Conservation (phyloP, 1,140 invertebrate genomes). For the Drosophila prosaltans region DNA sequence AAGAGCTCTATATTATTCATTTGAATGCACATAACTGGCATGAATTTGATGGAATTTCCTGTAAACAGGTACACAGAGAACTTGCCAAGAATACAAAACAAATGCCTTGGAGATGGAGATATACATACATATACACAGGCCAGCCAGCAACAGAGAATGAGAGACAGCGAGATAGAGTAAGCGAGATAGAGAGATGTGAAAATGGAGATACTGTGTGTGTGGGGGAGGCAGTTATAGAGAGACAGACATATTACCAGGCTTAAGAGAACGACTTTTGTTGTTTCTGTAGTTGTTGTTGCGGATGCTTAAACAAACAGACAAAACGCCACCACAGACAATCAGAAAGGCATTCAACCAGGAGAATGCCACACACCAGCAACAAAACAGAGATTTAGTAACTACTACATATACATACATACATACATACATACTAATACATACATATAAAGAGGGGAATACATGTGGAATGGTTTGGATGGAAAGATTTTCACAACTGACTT, state of each 20-base stretch:
- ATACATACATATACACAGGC: neutral
- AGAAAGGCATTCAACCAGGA: constrained; percentile 52
- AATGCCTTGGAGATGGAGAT: constrained; percentile 5
- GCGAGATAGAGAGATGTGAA: neutral
- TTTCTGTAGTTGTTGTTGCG: constrained; percentile 20
- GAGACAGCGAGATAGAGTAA: neutral
- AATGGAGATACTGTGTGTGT: constrained; percentile 10
- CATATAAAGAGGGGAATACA: no score
- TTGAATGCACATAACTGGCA: constrained; percentile 48
- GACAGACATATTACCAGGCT: constrained; percentile 32
- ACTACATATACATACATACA: constrained; percentile 8
- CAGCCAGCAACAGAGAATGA: constrained; percentile 5
- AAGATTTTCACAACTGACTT: constrained; percentile 23
- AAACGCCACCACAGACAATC: constrained; percentile 52
- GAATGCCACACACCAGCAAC: constrained; percentile 45
- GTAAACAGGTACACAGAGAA: constrained; percentile 49
- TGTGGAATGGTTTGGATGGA: neutral
- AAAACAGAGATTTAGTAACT: neutral
- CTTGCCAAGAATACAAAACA: constrained; percentile 26
- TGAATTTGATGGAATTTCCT: constrained; percentile 67
- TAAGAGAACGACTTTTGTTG: constrained; percentile 22
- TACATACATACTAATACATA: no score
- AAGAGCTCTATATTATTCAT: constrained; percentile 54
- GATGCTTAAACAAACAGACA: constrained; percentile 60
- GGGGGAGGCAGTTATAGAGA: neutral